Evolutionary conservation across 2,797 vertebrate genomes (phyloP).

Genomic region (Lepidocolaptes lacrymiger): DNA sequence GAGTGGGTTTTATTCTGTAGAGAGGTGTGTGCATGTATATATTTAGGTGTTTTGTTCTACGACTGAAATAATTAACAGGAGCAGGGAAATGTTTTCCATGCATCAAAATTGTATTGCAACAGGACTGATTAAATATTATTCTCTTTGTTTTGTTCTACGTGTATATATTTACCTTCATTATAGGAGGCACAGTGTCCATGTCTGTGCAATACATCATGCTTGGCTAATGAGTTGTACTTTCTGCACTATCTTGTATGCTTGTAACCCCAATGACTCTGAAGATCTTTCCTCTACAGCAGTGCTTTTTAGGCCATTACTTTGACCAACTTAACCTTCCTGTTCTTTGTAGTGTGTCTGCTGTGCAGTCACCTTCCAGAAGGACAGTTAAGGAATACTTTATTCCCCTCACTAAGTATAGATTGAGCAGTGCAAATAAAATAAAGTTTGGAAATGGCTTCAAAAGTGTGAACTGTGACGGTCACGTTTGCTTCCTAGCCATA

Average conservation of each 20-base stretch:
- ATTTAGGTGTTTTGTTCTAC: neutral
- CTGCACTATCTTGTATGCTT: neutral
- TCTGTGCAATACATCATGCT: neutral
- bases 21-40: neutral
- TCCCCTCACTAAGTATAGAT: neutral
- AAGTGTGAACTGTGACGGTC: neutral
- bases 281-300: neutral
- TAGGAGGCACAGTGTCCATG: accelerated
- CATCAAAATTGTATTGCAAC: neutral
- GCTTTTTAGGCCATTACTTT: neutral
- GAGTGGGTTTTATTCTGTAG: neutral
- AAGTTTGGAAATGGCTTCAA: neutral
- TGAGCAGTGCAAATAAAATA: neutral
- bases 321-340: neutral
- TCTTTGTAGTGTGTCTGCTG: neutral
- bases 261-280: neutral
- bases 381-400: neutral
- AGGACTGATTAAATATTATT: neutral
- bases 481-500: neutral
- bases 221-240: constrained; percentile 3
- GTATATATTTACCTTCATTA: neutral
- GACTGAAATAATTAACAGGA: neutral
- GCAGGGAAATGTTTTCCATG: neutral
- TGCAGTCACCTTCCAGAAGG: constrained; percentile 3
- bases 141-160: neutral